Base-by-base conservation (phyloP, 2,113 vertebrate genomes). In the Pholis gunnellus region DNA sequence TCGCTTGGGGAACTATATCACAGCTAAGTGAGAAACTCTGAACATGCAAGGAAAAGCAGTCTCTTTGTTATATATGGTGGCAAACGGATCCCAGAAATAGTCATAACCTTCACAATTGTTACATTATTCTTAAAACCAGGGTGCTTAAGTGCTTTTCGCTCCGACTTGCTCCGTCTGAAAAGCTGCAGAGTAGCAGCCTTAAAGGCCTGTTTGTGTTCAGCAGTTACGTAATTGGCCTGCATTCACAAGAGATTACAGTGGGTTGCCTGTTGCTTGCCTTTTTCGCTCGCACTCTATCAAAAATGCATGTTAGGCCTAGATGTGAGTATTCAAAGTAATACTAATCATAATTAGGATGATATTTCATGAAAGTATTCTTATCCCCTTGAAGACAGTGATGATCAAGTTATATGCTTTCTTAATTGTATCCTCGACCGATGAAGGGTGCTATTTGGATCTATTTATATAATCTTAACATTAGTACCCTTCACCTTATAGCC, bases 181-280 rank as follows among this genome's bases (percentile, higher is more conserved):
- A 78, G 75, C 79, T 75, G 52, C 81, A 83, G 63, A 80, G 42
- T 70, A 31, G 70, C 81, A 72, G 50, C 75, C 54, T 78, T 63
- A 77, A 61, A 54, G 56, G 57, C 70, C 31, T 72, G 72, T 79
- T 64, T 86, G 46, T 83, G 78, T 75, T 73, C 44, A 46, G 77
- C 66, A 10, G 63, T 86, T 88, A 81, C 7, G 40, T 85, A 89
- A 91, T 78, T 57, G 79, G 72, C 18, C 40, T 67, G 81, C 66
- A 84, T 86, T 88, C 85, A 82, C 18, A 60, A 38, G 71, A 81
- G 81, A 88, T 86, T 81, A 87, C 68, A 86, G 80, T 48, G 64
- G 83, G 78, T 48, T 46, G 75, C 65, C 56, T 84, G 74, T 86
- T 89, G 79, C 79, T 85, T 42, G 22, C 18, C 59, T 46, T 79